These are phyloP conservation scores for Drosophila demipolita DNA, from an alignment of 2,888 invertebrate genomes.

Conservation along the genomic window DNA sequence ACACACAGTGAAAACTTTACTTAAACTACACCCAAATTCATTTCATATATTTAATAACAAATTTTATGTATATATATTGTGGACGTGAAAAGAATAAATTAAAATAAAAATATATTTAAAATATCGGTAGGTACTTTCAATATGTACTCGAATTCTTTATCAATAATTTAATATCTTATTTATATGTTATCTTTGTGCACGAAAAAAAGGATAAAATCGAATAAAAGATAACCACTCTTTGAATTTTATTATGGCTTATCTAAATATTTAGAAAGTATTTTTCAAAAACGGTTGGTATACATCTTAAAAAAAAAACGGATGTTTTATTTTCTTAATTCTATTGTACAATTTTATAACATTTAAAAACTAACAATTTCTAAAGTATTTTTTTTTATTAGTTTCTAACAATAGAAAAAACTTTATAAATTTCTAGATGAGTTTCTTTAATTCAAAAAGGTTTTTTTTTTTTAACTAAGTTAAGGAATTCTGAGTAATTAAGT, in stretches of 20 bases:
- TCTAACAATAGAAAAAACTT: no score
- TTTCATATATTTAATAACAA: background rate
- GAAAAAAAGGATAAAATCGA: background rate
- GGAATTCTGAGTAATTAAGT: no score
- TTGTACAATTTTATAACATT: background rate
- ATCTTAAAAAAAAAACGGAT: no score
- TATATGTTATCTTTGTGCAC: background rate
- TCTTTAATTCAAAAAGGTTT: no score
- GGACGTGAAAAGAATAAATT: background rate
- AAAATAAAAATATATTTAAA: no score
- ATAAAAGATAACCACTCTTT: background rate
- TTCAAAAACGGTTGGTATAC: background rate
- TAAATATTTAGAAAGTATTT: background rate
- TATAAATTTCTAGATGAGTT: no score
- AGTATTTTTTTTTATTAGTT: no score
- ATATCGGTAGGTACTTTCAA: no score
- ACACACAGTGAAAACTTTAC: background rate
- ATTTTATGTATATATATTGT: background rate
- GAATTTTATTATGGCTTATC: background rate
- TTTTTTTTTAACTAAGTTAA: no score
- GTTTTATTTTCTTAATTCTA: background rate
- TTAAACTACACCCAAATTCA: background rate
- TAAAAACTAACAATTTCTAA: background rate
- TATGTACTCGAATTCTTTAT: no score
- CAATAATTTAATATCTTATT: no score